A percentile compares a stretch with the other conserved stretches of the same genome.
Evolutionary conservation across 2,113 vertebrate genomes (phyloP).

Genomic region (Phoxinus phoxinus): DNA sequence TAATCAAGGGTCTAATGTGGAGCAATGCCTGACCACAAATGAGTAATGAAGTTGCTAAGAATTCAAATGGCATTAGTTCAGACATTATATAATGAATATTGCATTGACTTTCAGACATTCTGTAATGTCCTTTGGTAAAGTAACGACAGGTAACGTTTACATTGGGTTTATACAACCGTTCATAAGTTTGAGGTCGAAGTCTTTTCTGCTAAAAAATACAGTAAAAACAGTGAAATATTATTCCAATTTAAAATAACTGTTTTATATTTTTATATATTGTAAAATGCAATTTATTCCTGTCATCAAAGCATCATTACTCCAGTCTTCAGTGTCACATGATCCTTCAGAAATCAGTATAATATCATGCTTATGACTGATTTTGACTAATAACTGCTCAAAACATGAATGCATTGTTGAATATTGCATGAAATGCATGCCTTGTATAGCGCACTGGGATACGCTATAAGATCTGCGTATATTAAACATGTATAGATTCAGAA

Average conservation of each 20-base stretch:
- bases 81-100: slow-evolving; percentile 49
- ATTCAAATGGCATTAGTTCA: slow-evolving; percentile 53
- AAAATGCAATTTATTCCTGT: too few relatives aligned
- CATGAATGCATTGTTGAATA: background rate
- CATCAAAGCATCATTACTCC: too few relatives aligned
- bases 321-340: too few relatives aligned
- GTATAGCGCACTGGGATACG: background rate
- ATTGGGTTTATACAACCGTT: too few relatives aligned
- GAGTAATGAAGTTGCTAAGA: slow-evolving; percentile 59
- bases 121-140: slow-evolving; percentile 51
- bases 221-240: too few relatives aligned
- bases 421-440: background rate
- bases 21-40: slow-evolving; percentile 52
- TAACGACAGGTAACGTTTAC: background rate
- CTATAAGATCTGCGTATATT: background rate
- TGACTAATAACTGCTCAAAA: background rate
- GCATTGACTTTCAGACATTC: slow-evolving; percentile 53
- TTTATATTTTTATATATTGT: too few relatives aligned
- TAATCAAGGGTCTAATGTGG: slow-evolving; percentile 61
- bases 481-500: slow-evolving; percentile 1
- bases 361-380: background rate
- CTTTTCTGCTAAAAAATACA: too few relatives aligned
- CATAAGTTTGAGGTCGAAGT: too few relatives aligned
- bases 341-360: too few relatives aligned
- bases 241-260: too few relatives aligned